Conservation (phyloP, 2,113 vertebrate species). For the Pluvianellus socialis region DNA sequence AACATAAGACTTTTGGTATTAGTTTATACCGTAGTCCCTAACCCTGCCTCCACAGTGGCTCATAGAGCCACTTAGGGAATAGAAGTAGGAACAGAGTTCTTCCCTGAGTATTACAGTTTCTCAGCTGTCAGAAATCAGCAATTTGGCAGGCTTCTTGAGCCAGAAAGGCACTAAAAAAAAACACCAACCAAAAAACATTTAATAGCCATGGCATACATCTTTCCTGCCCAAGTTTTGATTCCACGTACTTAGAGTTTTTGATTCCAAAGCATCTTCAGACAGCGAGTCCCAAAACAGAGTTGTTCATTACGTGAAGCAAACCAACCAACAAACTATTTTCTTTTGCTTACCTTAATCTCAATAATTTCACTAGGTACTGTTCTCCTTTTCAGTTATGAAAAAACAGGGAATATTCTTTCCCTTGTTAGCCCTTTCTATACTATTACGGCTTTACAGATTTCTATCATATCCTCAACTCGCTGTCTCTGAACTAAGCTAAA, state of each 20-base stretch:
- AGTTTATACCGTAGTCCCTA: not conserved
- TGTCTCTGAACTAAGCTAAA: not conserved
- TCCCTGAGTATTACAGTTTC: not conserved
- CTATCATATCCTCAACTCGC: not conserved
- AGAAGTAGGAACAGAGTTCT: not conserved
- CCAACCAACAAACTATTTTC: not conserved
- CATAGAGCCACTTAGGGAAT: accelerated
- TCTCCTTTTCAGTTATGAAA: not conserved
- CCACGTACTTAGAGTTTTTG: not conserved
- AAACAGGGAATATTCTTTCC: not conserved
- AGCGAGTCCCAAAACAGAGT: not conserved
- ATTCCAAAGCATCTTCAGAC: not conserved
- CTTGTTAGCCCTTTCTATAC: not conserved
- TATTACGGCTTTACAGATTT: not conserved
- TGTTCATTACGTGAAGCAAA: not conserved
- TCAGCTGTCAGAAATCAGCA: not conserved
- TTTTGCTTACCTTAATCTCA: not conserved
- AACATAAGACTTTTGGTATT: not conserved
- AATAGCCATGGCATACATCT: not conserved
- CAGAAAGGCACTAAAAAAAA: not conserved
- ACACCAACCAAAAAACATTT: not conserved
- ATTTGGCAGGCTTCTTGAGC: not conserved
- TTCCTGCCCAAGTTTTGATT: not conserved
- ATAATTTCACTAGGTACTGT: not conserved
- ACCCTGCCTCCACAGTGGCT: not conserved